A percentile compares a stretch with the other conserved stretches of the same genome.
phyloP scores from a whole-genome alignment of 2,797 vertebrate species.

The Calcarius lapponicus region DNA sequence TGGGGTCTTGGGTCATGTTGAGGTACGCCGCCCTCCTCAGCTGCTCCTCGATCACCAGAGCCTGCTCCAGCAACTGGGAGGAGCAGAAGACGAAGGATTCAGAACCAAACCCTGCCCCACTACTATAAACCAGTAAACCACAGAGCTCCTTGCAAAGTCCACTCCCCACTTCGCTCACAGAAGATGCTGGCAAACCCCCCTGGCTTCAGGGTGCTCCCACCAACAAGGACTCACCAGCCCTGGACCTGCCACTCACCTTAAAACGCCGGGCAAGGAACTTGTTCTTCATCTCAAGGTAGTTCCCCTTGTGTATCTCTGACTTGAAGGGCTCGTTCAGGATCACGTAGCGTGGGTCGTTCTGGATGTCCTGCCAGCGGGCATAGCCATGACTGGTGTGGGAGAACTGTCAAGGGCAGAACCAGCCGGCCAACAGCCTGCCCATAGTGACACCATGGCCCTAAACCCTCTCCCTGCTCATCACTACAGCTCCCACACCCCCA shows the following conservation, averaged over 20 bases:
- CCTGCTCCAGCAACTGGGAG: conserved; percentile 92
- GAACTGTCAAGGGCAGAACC: conserved; percentile 75
- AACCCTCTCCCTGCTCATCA: neutral
- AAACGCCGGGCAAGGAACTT: conserved; percentile 97
- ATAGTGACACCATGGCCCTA: accelerated
- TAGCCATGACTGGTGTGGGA: conserved; percentile 87
- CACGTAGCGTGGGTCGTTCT: conserved; percentile 92
- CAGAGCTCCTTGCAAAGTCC: accelerated
- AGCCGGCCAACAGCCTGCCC: neutral
- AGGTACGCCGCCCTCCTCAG: conserved; percentile 93
- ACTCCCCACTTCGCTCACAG: neutral
- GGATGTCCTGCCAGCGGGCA: conserved; percentile 98
- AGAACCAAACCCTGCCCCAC: accelerated
- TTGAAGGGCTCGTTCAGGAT: conserved; percentile 99
- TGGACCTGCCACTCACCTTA: conserved; percentile 78
- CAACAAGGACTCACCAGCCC: neutral
- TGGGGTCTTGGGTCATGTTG: conserved; percentile 97
- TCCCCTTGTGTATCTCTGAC: conserved; percentile 95
- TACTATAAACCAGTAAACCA: neutral
- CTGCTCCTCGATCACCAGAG: conserved; percentile 97
- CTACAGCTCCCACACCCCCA: neutral
- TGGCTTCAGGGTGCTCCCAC: accelerated
- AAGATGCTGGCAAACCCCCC: accelerated
- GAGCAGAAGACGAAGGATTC: neutral
- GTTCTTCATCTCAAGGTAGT: conserved; percentile 99